Conservation (phyloP, 2,797 vertebrate genomes). For the Spinus pinus region DNA sequence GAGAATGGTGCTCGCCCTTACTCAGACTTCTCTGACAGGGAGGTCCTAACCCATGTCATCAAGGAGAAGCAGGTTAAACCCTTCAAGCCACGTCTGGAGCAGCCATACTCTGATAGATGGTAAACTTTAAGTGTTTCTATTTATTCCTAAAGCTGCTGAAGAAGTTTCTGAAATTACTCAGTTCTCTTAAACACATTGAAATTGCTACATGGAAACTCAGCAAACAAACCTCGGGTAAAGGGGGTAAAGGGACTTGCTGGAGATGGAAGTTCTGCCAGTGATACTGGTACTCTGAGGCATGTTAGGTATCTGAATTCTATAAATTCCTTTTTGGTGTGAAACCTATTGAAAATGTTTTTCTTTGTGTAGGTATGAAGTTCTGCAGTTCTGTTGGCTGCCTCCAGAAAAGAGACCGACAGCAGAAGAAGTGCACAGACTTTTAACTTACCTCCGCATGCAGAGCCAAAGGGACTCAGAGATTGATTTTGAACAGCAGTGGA, state of each 20-base stretch:
- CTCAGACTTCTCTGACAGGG: constrained; percentile 84
- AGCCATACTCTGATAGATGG: constrained; percentile 97
- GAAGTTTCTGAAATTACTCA: background rate
- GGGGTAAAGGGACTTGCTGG: background rate
- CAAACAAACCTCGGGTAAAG: background rate
- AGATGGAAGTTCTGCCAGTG: background rate
- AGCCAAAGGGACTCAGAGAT: constrained; percentile 91
- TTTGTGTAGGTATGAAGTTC: constrained; percentile 88
- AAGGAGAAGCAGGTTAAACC: constrained; percentile 90
- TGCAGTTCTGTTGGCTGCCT: constrained; percentile 96
- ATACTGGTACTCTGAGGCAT: background rate
- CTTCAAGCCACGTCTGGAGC: constrained; percentile 89
- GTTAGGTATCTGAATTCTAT: background rate
- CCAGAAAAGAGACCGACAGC: constrained; percentile 91
- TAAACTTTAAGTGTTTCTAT: constrained; percentile 44
- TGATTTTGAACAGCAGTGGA: constrained; percentile 97
- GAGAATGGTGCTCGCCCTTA: constrained; percentile 88
- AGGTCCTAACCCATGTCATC: constrained; percentile 84
- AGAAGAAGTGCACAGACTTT: constrained; percentile 92
- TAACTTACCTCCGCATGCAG: constrained; percentile 96
- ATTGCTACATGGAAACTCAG: background rate
- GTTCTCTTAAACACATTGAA: background rate
- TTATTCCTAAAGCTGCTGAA: background rate
- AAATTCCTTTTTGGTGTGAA: background rate
- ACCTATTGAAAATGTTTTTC: background rate